Evolutionary conservation across 2,888 invertebrate species (phyloP).

Genomic region (Dynastes maya): DNA sequence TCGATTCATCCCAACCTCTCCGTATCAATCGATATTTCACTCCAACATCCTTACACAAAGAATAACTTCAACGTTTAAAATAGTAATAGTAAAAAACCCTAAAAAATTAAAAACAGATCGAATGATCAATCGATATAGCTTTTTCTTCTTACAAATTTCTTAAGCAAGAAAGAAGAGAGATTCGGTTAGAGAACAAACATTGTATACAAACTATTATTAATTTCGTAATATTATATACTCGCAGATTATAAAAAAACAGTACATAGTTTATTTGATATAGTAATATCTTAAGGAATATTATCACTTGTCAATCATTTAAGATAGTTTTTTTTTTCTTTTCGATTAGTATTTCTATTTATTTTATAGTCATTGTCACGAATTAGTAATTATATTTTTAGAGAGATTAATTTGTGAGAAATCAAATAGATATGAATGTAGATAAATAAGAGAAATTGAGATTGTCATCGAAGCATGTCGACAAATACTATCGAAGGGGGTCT

Average conservation of each 20-base stretch:
- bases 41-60: too few relatives aligned
- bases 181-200: slow-evolving; percentile 4
- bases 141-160: too few relatives aligned
- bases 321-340: slow-evolving; percentile 9
- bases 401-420: background rate
- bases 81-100: too few relatives aligned
- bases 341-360: slow-evolving; percentile 14
- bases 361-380: slow-evolving; percentile 37
- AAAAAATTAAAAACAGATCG: too few relatives aligned
- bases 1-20: too few relatives aligned
- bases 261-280: slow-evolving; percentile 14
- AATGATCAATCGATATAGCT: too few relatives aligned
- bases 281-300: slow-evolving; percentile 43
- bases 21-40: too few relatives aligned
- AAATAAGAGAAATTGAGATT: too few relatives aligned
- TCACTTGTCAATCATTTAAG: slow-evolving; percentile 37
- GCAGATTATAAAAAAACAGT: slow-evolving; percentile 32
- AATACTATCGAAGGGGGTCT: too few relatives aligned
- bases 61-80: too few relatives aligned
- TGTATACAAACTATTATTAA: slow-evolving; percentile 1
- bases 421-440: too few relatives aligned
- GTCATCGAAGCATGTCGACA: too few relatives aligned
- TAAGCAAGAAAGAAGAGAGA: background rate
- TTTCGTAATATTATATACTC: slow-evolving; percentile 18
- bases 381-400: background rate